Evolutionary conservation across 2,888 invertebrate genomes (phyloP), one percentile per base, ranked within the genome.

Genomic region (Lasioglossum figueresi): DNA sequence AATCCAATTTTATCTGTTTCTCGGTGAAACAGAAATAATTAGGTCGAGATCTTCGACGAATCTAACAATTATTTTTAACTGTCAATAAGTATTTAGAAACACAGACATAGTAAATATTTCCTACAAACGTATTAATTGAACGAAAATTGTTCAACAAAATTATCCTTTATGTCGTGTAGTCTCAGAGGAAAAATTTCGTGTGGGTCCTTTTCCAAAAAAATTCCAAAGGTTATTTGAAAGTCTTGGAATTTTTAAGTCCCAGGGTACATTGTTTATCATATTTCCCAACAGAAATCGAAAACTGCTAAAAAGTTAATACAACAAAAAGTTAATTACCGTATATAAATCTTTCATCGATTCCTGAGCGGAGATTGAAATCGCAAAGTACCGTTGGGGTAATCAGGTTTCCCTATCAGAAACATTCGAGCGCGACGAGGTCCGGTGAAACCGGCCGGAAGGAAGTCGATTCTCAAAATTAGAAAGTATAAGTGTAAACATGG

Each of bases 401-500:
- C 43, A 31, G 23, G 45, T 19, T 63, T 40, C 31, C 81, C 16
- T 45, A 63, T 14, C 63, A 31, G 63, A 45, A 63, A 68, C 45
- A 74, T 66, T 52, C 52, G 56, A 56, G 40, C 31, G n/a, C 31
- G 59, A 31, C 23, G 59, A 27, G 43, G 63, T 37, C 68, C 37
- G 63, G 16, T n/a, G 16, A 23, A 14, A 14, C 40, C n/a, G 40
- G n/a, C 70, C 71, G 74, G 40, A 77, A 68, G 76, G 66, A 73
- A 56, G 80, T 75, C 76, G 83, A 31, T 16, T 16, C 40, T 37
- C n/a, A 78, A 80, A 88, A 90, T 88, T 91, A 88, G 77, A 91
- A 92, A 91, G 91, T 91, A 92, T 91, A 91, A 91, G 91, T 88
- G 91, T 88, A 91, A 91, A 91, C 89, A 89, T 89, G 89, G 88